Conservation (phyloP, 2,113 vertebrate species). For the Zonotrichia leucophrys region DNA sequence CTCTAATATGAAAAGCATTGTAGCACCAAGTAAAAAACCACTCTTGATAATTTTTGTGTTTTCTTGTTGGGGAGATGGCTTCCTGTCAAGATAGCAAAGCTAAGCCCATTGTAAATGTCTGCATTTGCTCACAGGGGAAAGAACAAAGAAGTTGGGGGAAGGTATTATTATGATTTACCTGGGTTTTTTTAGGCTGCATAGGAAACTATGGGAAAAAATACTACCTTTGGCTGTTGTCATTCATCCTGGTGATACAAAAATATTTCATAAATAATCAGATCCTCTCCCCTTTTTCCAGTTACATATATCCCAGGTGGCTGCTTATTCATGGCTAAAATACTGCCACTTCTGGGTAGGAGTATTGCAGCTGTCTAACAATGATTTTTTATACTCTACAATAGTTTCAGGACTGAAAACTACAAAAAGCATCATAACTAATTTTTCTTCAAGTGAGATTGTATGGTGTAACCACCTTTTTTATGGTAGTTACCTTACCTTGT, state of each 20-base stretch:
- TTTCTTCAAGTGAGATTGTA: background rate
- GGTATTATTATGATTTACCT: background rate
- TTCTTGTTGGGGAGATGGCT: conserved; percentile 16
- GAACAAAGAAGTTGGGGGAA: background rate
- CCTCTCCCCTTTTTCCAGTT: background rate
- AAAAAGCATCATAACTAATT: background rate
- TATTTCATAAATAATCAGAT: background rate
- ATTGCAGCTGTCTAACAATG: background rate
- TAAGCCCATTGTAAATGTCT: conserved; percentile 6
- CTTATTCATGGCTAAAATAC: background rate
- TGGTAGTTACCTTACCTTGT: background rate
- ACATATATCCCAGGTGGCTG: background rate
- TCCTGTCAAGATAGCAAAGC: background rate
- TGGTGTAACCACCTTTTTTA: background rate
- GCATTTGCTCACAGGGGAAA: background rate
- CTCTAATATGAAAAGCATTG: background rate
- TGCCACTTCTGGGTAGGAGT: background rate
- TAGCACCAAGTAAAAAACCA: background rate
- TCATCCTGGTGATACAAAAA: background rate
- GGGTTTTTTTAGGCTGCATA: background rate
- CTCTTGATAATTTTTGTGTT: conserved; percentile 22
- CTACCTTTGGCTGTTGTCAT: background rate
- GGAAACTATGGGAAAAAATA: background rate
- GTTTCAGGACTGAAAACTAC: background rate
- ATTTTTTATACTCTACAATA: background rate